Base-by-base conservation (phyloP, 2,797 vertebrate genomes). In the Garrulus glandarius region DNA sequence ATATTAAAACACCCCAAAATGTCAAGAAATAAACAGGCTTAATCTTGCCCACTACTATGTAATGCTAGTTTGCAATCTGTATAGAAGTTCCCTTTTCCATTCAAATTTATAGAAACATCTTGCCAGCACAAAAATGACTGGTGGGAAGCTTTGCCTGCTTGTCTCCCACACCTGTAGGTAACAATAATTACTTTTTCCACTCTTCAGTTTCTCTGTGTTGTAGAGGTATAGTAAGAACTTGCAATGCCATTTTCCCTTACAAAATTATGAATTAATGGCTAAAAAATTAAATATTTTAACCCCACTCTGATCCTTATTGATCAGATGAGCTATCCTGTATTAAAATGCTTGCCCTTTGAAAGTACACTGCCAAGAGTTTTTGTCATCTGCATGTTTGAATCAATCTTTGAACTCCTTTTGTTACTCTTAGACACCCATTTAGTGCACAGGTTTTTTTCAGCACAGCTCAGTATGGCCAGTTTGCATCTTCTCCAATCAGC, bases 221-320 rank as follows among this genome's bases (percentile, higher is more conserved):
- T 93, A 60, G 39, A 88, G 16, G 8, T 46, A 65, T 50, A 59
- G 50, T 83, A 71, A 83, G 83, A 96, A 92, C 30, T 90, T 78
- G 39, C 47, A 89, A 43, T 87, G 57, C n/a, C 50, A 8, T 92
- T 96, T 97, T 94, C 44, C n/a, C 41, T 30, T 74, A 30, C 16
- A 92, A 96, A 96, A 88, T 89, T 77, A 70, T 27, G 60, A 95
- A 90, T 77, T 71, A 79, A 77, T 88, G 44, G 55, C 49, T 94
- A 78, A 95, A 89, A 53, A 32, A 6, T 10, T 49, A 77, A 29
- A 13, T 82, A 29, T 61, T 92, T 94, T 74, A 53, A 67, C 10
- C 6, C 6, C 9, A 14, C 12, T 77, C 30, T 37, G 11, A 26
- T 4, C 3, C 9, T 15, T 4, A 32, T 47, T 92, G 55, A 53